These are phyloP conservation scores for Anisognathus igniventris DNA, from an alignment of 2,797 vertebrate species.

Conservation along the genomic window DNA sequence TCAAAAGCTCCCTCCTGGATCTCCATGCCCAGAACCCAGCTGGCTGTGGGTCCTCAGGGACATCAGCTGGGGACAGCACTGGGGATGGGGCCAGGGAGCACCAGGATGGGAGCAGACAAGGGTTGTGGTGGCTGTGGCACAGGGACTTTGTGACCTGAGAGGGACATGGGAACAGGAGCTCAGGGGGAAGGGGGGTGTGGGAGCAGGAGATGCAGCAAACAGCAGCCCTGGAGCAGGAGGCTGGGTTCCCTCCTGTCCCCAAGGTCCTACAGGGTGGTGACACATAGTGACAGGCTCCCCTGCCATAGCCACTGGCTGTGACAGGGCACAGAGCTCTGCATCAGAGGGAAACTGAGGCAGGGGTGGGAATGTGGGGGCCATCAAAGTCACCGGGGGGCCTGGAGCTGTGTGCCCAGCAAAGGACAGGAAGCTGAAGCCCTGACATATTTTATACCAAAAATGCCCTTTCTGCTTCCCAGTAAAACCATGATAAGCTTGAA, in stretches of 20 bases:
- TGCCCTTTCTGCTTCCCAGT: not conserved
- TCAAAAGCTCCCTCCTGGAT: too few species aligned
- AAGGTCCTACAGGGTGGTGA: not conserved
- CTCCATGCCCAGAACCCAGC: not conserved
- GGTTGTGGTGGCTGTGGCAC: not conserved
- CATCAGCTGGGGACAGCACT: too few species aligned
- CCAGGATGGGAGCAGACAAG: rapidly evolving
- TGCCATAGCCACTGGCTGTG: rapidly evolving
- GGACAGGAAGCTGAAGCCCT: not conserved
- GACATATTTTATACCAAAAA: not conserved
- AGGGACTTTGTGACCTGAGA: rapidly evolving
- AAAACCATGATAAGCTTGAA: not conserved
- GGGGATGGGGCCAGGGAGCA: rapidly evolving
- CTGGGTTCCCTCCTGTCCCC: not conserved
- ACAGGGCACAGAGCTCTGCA: not conserved
- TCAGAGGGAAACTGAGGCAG: not conserved
- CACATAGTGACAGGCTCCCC: not conserved
- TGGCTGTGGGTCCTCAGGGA: not conserved
- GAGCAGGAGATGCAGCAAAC: not conserved
- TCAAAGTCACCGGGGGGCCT: not conserved
- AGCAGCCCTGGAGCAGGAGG: rapidly evolving
- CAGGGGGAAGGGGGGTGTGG: not conserved
- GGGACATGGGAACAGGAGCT: rapidly evolving
- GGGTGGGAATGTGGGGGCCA: not conserved
- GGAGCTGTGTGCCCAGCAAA: not conserved